Conservation (phyloP, 92 coral and sea anemone genomes). For the Desmophyllum pertusum region DNA sequence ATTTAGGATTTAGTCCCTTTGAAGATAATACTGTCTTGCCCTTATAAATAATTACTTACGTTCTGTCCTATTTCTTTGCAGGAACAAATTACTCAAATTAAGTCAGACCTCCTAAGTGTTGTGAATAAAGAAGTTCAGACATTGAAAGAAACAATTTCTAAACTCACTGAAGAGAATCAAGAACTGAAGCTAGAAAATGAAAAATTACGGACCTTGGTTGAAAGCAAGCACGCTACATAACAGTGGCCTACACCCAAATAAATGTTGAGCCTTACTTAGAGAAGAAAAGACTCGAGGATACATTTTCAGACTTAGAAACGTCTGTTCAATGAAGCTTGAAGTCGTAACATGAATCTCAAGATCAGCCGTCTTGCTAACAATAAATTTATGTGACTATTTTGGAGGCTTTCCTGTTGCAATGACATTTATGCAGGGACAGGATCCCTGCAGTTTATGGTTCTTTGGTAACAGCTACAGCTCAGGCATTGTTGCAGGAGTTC, state of each 20-base stretch:
- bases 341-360: background rate
- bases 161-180: conserved; percentile 90
- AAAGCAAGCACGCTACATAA: conserved; percentile 24
- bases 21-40: too few species aligned
- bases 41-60: background rate
- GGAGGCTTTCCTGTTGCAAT: background rate
- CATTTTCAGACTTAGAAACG: too few species aligned
- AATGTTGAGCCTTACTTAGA: background rate
- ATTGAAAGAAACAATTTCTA: conserved; percentile 91
- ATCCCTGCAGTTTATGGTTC: background rate
- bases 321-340: background rate
- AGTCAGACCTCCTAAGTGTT: conserved; percentile 87
- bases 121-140: conserved; percentile 98
- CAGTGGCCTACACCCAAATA: conserved; percentile 6
- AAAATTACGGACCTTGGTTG: conserved; percentile 78
- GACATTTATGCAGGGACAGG: background rate
- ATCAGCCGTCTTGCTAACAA: background rate
- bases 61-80: conserved; percentile 34
- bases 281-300: background rate
- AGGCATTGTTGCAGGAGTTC: background rate
- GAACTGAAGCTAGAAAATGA: conserved; percentile 95
- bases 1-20: background rate
- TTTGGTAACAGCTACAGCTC: background rate
- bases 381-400: background rate
- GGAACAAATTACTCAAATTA: conserved; percentile 97